Evolutionary conservation across 1,140 invertebrate species (phyloP).

Genomic region (Mesaphorura yosii): DNA sequence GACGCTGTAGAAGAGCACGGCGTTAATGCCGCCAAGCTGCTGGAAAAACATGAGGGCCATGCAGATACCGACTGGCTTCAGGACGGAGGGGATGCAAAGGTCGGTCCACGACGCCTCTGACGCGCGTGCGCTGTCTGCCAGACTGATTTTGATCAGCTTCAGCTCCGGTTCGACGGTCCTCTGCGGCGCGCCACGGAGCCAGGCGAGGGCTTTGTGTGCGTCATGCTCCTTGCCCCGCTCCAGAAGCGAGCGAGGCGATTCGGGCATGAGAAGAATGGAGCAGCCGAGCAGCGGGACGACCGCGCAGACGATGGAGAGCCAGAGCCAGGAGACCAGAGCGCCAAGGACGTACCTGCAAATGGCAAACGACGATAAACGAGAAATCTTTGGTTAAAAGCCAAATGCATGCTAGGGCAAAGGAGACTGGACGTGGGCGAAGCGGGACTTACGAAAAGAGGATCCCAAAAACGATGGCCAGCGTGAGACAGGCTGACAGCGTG

Average conservation of each 20-base stretch:
- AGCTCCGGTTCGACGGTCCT: constrained; percentile 13
- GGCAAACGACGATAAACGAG: no score
- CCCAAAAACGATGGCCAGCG: constrained; percentile 61
- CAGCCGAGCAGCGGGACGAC: constrained; percentile 23
- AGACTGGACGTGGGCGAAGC: no score
- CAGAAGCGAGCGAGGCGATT: constrained; percentile 37
- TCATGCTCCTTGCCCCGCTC: constrained; percentile 32
- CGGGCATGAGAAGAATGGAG: constrained; percentile 35
- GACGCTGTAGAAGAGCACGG: constrained; percentile 69
- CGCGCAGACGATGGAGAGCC: constrained; percentile 30
- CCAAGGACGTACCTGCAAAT: constrained; percentile 42
- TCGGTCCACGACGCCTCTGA: background rate
- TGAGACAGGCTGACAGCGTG: constrained; percentile 52
- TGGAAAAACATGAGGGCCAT: constrained; percentile 72
- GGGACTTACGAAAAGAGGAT: no score
- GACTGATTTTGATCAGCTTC: no score
- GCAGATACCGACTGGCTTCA: constrained; percentile 47
- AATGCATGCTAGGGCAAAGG: no score
- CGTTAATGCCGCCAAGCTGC: constrained; percentile 54
- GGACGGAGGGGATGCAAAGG: constrained; percentile 1
- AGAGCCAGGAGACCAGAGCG: constrained; percentile 34
- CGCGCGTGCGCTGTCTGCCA: background rate
- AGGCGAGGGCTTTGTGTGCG: constrained; percentile 32
- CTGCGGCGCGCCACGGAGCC: constrained; percentile 13
- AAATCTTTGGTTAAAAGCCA: no score